Conservation (phyloP, 1,140 invertebrate species). For the Dendrolimus kikuchii region DNA sequence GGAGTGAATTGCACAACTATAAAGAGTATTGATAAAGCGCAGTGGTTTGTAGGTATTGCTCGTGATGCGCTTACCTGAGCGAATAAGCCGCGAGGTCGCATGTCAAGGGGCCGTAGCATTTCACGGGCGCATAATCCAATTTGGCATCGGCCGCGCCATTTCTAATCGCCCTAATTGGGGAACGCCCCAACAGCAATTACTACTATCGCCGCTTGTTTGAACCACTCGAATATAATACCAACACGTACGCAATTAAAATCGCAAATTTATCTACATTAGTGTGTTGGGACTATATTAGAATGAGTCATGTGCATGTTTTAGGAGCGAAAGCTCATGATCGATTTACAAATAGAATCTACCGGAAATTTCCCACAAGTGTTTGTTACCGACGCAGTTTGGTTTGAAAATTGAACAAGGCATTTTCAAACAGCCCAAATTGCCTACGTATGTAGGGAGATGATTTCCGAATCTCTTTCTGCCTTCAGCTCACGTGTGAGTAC, state of each 20-base stretch:
- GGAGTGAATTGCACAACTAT: constrained; percentile 39
- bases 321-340: no score
- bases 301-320: no score
- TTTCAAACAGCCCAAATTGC: no score
- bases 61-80: constrained; percentile 17
- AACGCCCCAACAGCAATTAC: constrained; percentile 26
- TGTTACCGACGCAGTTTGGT: constrained; percentile 11
- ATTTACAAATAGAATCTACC: no score
- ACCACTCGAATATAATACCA: constrained; percentile 9
- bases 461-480: no score
- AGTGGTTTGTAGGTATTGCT: constrained; percentile 9
- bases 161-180: constrained; percentile 35
- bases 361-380: constrained; percentile 18
- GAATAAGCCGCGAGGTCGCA: constrained; percentile 28
- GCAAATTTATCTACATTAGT: constrained; percentile 10
- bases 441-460: no score
- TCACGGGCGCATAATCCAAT: constrained; percentile 32
- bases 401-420: constrained; percentile 10
- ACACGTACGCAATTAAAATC: constrained; percentile 14
- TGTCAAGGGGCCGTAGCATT: constrained; percentile 19
- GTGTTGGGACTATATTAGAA: no score
- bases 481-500: no score
- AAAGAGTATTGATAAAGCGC: constrained; percentile 30
- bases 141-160: constrained; percentile 20
- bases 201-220: constrained; percentile 20